These are phyloP conservation scores for Cyclargus thomasi DNA, from an alignment of 1,140 invertebrate genomes.

Conservation along the genomic window DNA sequence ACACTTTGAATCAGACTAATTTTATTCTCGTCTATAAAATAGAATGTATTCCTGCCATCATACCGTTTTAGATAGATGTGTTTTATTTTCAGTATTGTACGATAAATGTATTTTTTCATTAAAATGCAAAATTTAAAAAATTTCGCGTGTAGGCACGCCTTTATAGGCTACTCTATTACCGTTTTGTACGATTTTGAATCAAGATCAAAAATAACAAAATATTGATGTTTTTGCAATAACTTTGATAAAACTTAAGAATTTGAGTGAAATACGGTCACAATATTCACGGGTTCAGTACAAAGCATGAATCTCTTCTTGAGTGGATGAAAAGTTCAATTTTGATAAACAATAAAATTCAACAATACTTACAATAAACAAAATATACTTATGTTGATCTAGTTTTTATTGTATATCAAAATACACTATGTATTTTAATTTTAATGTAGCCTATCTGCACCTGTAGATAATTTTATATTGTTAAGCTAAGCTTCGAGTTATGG, in stretches of 20 bases:
- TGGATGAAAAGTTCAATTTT: background rate
- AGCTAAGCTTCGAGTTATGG: constrained; percentile 60
- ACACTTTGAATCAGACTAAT: background rate
- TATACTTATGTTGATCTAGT: background rate
- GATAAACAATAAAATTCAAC: constrained; percentile 3
- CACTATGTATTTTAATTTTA: background rate
- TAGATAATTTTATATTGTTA: constrained; percentile 60
- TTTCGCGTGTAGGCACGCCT: background rate
- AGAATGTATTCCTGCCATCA: constrained; percentile 12
- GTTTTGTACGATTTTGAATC: background rate
- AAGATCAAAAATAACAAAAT: background rate
- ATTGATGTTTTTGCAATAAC: background rate
- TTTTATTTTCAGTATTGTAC: background rate
- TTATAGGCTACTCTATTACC: background rate
- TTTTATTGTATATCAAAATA: constrained; percentile 13
- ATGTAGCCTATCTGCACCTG: constrained; percentile 38
- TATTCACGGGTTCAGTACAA: constrained; percentile 3
- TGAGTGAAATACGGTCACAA: constrained; percentile 1
- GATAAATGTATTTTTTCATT: background rate
- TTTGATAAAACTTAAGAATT: background rate
- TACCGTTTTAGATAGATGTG: background rate
- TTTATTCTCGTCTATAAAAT: constrained; percentile 9
- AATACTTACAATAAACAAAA: background rate
- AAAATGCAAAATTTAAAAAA: background rate
- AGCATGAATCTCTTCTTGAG: constrained; percentile 5